Conservation (phyloP, 2,797 vertebrate genomes). For the Brotula barbata region DNA sequence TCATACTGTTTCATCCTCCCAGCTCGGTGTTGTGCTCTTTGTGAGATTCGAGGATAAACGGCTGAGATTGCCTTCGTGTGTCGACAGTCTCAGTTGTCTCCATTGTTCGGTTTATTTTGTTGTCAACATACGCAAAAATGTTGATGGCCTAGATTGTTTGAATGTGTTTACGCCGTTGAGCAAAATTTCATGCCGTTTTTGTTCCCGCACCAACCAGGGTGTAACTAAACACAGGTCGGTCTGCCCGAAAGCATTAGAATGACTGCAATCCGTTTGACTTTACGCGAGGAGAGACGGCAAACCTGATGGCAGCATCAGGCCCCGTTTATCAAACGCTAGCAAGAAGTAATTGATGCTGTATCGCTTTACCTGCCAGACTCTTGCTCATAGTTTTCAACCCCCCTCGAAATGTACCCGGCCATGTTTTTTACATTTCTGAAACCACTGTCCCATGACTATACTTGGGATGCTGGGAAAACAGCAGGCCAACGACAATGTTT, state of each 20-base stretch:
- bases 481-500: slow-evolving; percentile 40
- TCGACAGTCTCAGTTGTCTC: no score
- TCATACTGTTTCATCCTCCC: slow-evolving; percentile 14
- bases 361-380: neutral
- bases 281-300: neutral
- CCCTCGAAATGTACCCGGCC: slow-evolving; percentile 41
- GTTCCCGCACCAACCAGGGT: slow-evolving; percentile 15
- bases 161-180: no score
- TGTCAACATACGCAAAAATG: no score
- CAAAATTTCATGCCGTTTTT: no score
- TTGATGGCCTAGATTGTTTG: no score
- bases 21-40: no score
- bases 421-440: slow-evolving; percentile 20
- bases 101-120: slow-evolving; percentile 30
- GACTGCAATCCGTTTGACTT: slow-evolving; percentile 58
- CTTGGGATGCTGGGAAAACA: slow-evolving; percentile 39
- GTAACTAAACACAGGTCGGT: slow-evolving; percentile 22
- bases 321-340: neutral
- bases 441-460: slow-evolving; percentile 56
- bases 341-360: neutral
- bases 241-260: slow-evolving; percentile 42
- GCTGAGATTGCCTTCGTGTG: no score
- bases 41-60: no score
- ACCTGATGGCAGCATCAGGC: neutral
- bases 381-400: slow-evolving; percentile 51